Percentiles rank a stretch among this genome's conserved stretches.
phyloP scores from a whole-genome alignment of 35 echinoderm and acorn worm species.

The Holothuria glaberrima region DNA sequence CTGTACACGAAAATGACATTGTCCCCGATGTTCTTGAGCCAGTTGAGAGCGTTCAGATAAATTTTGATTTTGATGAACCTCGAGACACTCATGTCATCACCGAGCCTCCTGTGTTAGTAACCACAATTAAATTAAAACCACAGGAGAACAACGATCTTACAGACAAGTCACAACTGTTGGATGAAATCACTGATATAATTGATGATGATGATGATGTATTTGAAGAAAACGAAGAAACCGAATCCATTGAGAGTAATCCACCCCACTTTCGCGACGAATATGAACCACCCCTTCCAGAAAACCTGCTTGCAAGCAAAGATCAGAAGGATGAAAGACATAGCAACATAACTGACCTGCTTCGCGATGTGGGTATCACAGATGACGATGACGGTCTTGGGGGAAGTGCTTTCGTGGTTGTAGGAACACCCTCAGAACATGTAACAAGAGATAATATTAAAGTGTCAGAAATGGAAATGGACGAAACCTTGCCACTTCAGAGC shows the following conservation, averaged over 20 bases:
- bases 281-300: background rate
- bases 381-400: background rate
- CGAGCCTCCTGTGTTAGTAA: background rate
- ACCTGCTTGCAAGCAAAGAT: background rate
- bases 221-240: background rate
- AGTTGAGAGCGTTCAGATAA: constrained; percentile 1
- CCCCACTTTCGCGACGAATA: constrained; percentile 5
- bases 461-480: background rate
- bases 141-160: background rate
- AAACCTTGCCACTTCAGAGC: background rate
- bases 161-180: background rate
- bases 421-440: background rate
- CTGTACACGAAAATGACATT: constrained; percentile 24
- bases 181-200: constrained; percentile 8
- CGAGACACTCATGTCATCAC: background rate
- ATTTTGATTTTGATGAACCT: background rate
- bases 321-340: background rate
- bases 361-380: background rate
- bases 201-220: background rate
- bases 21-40: constrained; percentile 4
- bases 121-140: background rate
- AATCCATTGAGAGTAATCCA: constrained; percentile 25
- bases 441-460: no score
- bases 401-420: constrained; percentile 22
- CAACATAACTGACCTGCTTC: background rate